These are phyloP conservation scores for Trichopria drosophilae DNA, from an alignment of 2,888 invertebrate genomes.

Conservation along the genomic window DNA sequence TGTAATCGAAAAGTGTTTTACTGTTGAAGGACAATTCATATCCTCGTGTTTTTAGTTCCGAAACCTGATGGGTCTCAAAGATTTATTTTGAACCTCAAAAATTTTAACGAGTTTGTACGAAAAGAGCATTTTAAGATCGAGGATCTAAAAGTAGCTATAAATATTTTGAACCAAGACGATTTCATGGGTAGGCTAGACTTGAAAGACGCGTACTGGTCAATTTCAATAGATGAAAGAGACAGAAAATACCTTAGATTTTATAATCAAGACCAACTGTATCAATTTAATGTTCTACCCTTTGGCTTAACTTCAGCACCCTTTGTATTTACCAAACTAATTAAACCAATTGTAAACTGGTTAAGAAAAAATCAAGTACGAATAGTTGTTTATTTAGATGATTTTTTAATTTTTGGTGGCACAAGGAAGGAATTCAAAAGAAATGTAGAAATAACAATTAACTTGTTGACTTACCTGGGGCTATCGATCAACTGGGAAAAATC, in stretches of 20 bases:
- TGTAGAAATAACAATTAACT: not conserved
- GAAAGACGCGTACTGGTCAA: not conserved
- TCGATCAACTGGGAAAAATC: not conserved
- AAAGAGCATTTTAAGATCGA: not conserved
- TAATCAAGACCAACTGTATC: not conserved
- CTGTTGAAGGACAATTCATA: not conserved
- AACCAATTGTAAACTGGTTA: not conserved
- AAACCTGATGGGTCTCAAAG: constrained; percentile 1
- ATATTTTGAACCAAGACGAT: not conserved
- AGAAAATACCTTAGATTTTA: constrained; percentile 1
- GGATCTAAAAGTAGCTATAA: not conserved
- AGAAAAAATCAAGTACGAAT: no score
- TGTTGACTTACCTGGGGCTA: not conserved
- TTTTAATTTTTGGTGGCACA: not conserved
- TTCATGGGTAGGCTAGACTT: constrained; percentile 1
- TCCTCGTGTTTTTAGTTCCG: not conserved
- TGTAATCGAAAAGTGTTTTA: not conserved
- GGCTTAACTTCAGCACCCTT: not conserved
- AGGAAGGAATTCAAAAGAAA: not conserved
- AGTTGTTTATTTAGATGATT: constrained; percentile 2
- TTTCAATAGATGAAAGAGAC: not conserved
- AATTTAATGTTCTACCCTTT: not conserved
- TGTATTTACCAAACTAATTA: not conserved
- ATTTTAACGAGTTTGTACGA: not conserved
- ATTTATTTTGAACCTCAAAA: no score